Base-by-base conservation (phyloP, 2,888 invertebrate species). In the Acronicta alni region DNA sequence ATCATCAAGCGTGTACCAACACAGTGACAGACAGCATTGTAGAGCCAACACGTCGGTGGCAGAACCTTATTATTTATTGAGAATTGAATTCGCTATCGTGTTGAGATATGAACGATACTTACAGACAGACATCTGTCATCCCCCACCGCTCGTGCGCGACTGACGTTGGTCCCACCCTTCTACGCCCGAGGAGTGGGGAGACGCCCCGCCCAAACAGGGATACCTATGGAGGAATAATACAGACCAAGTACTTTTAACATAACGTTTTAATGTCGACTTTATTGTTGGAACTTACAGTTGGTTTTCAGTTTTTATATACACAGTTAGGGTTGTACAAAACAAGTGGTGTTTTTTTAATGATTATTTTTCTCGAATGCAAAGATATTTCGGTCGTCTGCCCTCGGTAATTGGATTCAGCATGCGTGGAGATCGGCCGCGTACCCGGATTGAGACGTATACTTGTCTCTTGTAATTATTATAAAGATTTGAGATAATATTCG, bases 381-480 rank as follows among this genome's bases (percentile, higher is more conserved):
- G 87, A 86, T 90, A 90, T 91, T 91, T 90, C 83, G 85, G 87
- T 75, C 62, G 59, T 58, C 47, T 85, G 77, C 77, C 66, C 74
- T 72, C 82, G 75, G 88, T 92, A 92, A 92, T 92, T 93, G 92
- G 91, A 86, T 86, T 86, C 87, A 80, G 83, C 80, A 79, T 79
- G 83, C 83, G 83, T 82, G 79, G 68, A 62, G 63, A 67, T 64
- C 57, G 60, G 61, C 66, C 16, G 57, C 75, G 63, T 68, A 74
- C 63, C 49, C 62, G 81, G 87, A 93, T 93, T 93, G 91, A 93
- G 93, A 87, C 88, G 88, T 93, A 83, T 81, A 80, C 71, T 72
- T 84, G 89, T 89, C 89, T 77, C 83, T 84, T 86, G 89, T 91
- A 91, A 93, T 93, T 92, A 93, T 92, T 93, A 91, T 90, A 89